These are phyloP conservation scores for Cyclargus thomasi DNA, from an alignment of 1,140 invertebrate genomes.

Conservation along the genomic window DNA sequence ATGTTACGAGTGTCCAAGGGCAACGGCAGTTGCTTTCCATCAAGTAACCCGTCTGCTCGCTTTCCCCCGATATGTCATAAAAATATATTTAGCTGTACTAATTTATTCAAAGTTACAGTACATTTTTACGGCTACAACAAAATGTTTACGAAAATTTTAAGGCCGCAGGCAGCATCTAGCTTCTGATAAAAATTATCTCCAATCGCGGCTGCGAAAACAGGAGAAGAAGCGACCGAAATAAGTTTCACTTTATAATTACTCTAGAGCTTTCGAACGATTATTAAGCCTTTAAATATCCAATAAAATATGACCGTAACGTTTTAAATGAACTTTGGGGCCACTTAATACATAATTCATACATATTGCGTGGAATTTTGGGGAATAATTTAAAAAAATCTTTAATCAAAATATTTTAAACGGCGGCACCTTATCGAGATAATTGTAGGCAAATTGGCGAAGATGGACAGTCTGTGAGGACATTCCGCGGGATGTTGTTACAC, in stretches of 20 bases:
- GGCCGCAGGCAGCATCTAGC: not conserved
- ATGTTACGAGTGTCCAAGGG: too few relatives aligned
- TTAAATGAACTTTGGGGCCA: not conserved
- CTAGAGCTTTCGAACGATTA: slow-evolving; percentile 10
- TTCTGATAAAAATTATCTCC: not conserved
- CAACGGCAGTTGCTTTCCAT: too few relatives aligned
- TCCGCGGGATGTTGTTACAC: slow-evolving; percentile 35
- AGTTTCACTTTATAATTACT: not conserved
- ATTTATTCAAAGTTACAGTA: too few relatives aligned
- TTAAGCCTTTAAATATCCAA: slow-evolving; percentile 8
- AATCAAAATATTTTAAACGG: slow-evolving; percentile 36
- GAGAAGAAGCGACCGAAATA: not conserved
- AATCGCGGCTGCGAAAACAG: not conserved
- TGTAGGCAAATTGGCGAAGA: slow-evolving; percentile 56
- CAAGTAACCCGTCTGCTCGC: too few relatives aligned
- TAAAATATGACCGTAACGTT: slow-evolving; percentile 10
- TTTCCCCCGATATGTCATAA: too few relatives aligned
- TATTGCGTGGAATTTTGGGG: not conserved
- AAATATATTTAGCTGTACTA: too few relatives aligned
- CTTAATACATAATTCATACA: slow-evolving; percentile 9
- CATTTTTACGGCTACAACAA: too few relatives aligned
- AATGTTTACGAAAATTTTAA: too few relatives aligned
- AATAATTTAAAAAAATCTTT: slow-evolving; percentile 26
- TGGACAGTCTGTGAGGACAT: slow-evolving; percentile 32
- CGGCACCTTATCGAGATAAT: slow-evolving; percentile 51